phyloP scores from a whole-genome alignment of 2,113 vertebrate species.

The Stegastes partitus region DNA sequence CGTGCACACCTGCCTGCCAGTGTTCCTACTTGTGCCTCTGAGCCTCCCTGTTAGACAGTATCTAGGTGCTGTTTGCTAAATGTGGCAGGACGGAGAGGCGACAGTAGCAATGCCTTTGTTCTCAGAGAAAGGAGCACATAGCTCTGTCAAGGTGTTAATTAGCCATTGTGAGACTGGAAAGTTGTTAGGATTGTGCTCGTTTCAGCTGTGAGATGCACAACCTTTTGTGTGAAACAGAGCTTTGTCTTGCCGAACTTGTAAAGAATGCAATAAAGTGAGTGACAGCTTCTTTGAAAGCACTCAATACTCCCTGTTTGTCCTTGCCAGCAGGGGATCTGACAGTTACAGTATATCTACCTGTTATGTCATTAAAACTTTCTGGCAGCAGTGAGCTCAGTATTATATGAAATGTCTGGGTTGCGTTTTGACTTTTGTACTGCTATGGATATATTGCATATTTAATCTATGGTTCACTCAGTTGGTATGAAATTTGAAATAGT shows the following conservation, averaged over 20 bases:
- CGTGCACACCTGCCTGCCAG: slow-evolving; percentile 70
- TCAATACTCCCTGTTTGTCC: slow-evolving; percentile 22
- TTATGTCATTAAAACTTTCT: slow-evolving; percentile 36
- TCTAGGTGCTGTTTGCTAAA: slow-evolving; percentile 57
- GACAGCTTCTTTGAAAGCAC: slow-evolving; percentile 38
- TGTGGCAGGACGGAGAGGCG: slow-evolving; percentile 59
- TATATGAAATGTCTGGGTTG: neutral
- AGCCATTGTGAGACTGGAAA: slow-evolving; percentile 65
- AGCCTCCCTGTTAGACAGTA: slow-evolving; percentile 57
- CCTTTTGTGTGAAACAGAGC: slow-evolving; percentile 53
- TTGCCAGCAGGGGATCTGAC: slow-evolving; percentile 20
- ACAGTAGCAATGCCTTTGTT: slow-evolving; percentile 67
- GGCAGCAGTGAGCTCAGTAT: neutral
- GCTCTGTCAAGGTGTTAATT: slow-evolving; percentile 74
- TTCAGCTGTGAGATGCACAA: slow-evolving; percentile 51
- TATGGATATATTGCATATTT: neutral
- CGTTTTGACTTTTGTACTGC: neutral
- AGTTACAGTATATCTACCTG: slow-evolving; percentile 32
- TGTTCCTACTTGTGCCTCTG: slow-evolving; percentile 61
- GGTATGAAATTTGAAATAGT: slow-evolving; percentile 2
- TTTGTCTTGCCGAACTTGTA: slow-evolving; percentile 46
- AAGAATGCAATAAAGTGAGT: slow-evolving; percentile 38
- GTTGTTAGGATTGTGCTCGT: slow-evolving; percentile 51
- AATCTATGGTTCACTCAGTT: neutral
- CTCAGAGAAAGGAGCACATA: slow-evolving; percentile 38